Evolutionary conservation across 2,797 vertebrate species (phyloP), one percentile per base, ranked within the genome.

Genomic region (Eulemur coronatus): DNA sequence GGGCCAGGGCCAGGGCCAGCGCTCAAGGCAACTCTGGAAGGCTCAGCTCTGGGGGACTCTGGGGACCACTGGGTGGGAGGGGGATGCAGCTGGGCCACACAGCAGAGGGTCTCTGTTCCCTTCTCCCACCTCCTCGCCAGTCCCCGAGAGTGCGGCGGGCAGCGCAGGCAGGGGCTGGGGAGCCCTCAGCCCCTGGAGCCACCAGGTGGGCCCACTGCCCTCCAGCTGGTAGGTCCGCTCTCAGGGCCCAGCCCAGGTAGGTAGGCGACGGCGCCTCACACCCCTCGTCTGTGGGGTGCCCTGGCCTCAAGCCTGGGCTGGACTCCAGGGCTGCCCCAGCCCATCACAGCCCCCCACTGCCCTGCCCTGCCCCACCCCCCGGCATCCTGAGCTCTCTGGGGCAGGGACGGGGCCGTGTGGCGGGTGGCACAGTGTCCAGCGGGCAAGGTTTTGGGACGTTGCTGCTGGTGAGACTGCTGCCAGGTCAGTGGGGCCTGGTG

Each of bases 81-180:
- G 59, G 38, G 72, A 28, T 43, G 43, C 41, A 8, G 41, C 22
- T 82, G 33, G 12, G 52, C 5, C 67, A 6, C n/a, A 80, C 13
- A 59, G 28, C 46, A 48, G 59, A 75, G 59, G 78, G 70, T 70
- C 87, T 65, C 18, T 33, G 15, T 46, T 5, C 43, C 28, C 67
- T 76, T 57, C 7, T 9, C 28, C 43, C 15, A 14, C 20, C 22
- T 55, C 30, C n/a, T 6, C 30, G 55, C 78, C 57, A 28, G 20
- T 10, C 24, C n/a, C 57, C 6, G 2, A 10, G 22, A 63, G n/a
- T 4, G 30, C 15, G 52, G 7, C 0, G 1, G 72, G 26, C 1
- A 7, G 41, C 0, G 0, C 46, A 30, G 20, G 52, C 2, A 13
- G 43, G 20, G 35, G 2, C 11, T 52, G 35, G 46, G 6, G 4